These are phyloP conservation scores for Hydriomena furcata DNA, from an alignment of 2,888 invertebrate genomes.

Conservation along the genomic window DNA sequence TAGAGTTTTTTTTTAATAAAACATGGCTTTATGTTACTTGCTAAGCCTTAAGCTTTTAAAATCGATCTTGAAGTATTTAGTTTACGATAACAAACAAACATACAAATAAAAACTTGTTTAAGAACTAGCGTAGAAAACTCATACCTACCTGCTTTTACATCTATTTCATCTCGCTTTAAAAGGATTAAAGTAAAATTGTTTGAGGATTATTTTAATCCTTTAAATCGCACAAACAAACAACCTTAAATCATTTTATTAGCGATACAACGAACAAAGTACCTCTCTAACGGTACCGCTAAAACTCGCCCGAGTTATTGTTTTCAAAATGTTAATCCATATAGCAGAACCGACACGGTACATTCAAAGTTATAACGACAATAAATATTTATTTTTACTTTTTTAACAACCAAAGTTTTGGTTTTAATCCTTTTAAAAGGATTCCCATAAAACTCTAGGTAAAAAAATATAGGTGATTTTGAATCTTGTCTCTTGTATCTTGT, in stretches of 20 bases:
- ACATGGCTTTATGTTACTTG: no score
- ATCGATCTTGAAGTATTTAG: no score
- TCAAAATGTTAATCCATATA: constrained; percentile 11
- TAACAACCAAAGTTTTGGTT: background rate
- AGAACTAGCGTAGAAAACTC: no score
- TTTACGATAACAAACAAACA: no score
- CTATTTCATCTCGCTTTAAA: constrained; percentile 10
- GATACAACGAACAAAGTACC: constrained; percentile 21
- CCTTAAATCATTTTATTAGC: constrained; percentile 31
- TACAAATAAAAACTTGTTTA: no score
- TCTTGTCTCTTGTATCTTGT: no score
- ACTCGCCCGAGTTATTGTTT: constrained; percentile 11
- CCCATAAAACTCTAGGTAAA: no score
- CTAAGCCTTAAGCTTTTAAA: no score
- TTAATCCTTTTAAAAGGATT: background rate
- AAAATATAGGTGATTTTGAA: no score
- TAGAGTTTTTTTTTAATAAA: no score
- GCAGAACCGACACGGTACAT: constrained; percentile 2
- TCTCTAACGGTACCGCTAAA: constrained; percentile 22
- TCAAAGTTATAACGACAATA: constrained; percentile 1
- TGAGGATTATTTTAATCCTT: constrained; percentile 32
- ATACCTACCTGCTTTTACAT: constrained; percentile 2
- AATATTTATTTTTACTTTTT: background rate
- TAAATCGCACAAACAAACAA: constrained; percentile 36
- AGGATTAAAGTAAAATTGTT: constrained; percentile 28